Base-by-base conservation (phyloP, 2,888 invertebrate species). In the Apodemia duryi region DNA sequence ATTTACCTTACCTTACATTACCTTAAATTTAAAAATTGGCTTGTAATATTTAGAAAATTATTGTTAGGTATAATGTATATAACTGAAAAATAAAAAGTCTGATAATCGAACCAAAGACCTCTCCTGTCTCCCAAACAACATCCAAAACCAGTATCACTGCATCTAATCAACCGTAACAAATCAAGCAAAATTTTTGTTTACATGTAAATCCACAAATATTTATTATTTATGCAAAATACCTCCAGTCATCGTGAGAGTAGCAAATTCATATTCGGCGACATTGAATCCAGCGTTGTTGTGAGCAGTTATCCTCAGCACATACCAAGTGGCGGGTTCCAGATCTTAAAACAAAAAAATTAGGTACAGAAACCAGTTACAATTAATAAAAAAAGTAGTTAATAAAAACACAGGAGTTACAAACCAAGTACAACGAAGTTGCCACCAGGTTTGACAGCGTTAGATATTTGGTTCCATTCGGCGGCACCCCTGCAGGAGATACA, bases 241-340 rank as follows among this genome's bases (percentile, higher is more conserved):
- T 94, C 98, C 98, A 73, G 97, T 97, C 72, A 96, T 95, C 43
- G 98, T 98, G 46, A 98, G 93, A 2, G 99, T 99, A 28, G 98
- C 98, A 86, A 98, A 98, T 91, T 98, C 97, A 80, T 98, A 98
- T 90, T 98, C 97, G 67, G 98, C 98, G 63, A 98, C 98, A 54
- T 97, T 97, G 77, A 98, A 98, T 63, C 98, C 99, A 68, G 98
- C 98, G 77, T 98, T 98, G 86, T 98, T 98, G 88, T 98, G 97
- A 5, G 97, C 97, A 2, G 97, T 98, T 54, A 98, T 97, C 69
- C 97, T 94, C 71, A 98, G 93, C 77, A 97, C 95, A 82, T 98
- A 98, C 97, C 98, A 98, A 13, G 96, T 97, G 29, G 98, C 98
- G 0, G 98, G 97, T 77, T 97, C 97, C 75, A 98, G 91, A 82